Evolutionary conservation across 2,888 invertebrate species (phyloP).

Genomic region (Hypena proboscidalis): DNA sequence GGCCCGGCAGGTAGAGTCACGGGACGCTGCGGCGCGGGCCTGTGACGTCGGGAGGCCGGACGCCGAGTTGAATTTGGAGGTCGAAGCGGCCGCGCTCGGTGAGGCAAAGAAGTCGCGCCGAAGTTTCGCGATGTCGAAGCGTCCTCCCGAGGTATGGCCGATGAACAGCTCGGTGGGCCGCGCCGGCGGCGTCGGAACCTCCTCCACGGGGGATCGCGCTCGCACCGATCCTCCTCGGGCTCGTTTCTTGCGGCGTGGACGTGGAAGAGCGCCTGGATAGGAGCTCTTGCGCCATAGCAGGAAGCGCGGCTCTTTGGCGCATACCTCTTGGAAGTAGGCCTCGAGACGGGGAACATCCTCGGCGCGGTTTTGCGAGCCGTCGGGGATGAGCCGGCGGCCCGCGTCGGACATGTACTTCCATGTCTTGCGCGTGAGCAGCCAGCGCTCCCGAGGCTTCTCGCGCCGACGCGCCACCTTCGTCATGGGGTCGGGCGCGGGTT

Average conservation of each 20-base stretch:
- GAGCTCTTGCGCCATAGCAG: constrained; percentile 93
- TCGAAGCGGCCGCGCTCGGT: constrained; percentile 61
- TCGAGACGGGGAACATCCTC: constrained; percentile 93
- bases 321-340: constrained; percentile 93
- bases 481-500: constrained; percentile 82
- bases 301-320: constrained; percentile 91
- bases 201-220: constrained; percentile 88
- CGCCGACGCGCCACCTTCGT: constrained; percentile 85
- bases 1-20: constrained; percentile 60
- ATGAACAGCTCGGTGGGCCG: constrained; percentile 80
- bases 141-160: constrained; percentile 85
- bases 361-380: constrained; percentile 88
- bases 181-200: constrained; percentile 75
- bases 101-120: constrained; percentile 88
- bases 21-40: constrained; percentile 46
- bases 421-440: constrained; percentile 94
- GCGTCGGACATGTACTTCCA: constrained; percentile 98
- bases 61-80: constrained; percentile 54
- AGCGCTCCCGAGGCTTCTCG: constrained; percentile 90
- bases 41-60: constrained; percentile 11
- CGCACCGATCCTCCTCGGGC: constrained; percentile 89
- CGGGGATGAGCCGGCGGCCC: constrained; percentile 93
- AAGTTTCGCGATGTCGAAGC: constrained; percentile 88
- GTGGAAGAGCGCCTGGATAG: constrained; percentile 90
- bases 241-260: constrained; percentile 83